These are phyloP conservation scores for Spongia lamella DNA, from an alignment of 37 sponge, comb jelly and placozoan genomes.

Conservation along the genomic window DNA sequence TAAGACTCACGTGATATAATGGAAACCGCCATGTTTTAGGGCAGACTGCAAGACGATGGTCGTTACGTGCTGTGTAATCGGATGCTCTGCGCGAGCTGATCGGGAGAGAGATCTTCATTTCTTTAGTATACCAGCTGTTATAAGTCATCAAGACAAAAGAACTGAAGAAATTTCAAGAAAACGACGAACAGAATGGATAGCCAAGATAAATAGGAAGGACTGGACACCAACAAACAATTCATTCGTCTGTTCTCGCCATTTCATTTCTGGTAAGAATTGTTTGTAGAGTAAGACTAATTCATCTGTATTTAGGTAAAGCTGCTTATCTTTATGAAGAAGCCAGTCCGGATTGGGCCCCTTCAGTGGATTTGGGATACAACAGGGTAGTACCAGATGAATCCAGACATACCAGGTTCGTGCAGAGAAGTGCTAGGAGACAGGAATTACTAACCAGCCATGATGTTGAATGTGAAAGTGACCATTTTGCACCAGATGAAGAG, in stretches of 20 bases:
- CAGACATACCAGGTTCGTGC: neutral
- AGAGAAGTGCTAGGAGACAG: neutral
- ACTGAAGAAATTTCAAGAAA: conserved; percentile 20
- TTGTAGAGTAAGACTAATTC: neutral
- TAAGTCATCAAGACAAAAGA: conserved; percentile 4
- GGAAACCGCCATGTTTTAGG: conserved; percentile 29
- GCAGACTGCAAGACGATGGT: conserved; percentile 10
- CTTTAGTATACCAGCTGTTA: conserved; percentile 30
- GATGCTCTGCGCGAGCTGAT: conserved; percentile 40
- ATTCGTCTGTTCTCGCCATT: conserved; percentile 51
- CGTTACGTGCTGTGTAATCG: conserved; percentile 44
- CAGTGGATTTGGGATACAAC: conserved; percentile 23
- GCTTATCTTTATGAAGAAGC: conserved; percentile 22
- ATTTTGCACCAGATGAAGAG: too few species aligned
- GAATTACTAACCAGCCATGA: neutral
- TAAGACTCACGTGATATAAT: neutral
- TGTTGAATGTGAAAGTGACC: too few species aligned
- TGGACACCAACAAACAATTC: neutral
- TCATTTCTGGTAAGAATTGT: conserved; percentile 15
- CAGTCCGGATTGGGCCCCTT: conserved; percentile 61
- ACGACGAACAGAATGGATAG: conserved; percentile 25
- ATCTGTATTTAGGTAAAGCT: conserved; percentile 32
- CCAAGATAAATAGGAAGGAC: conserved; percentile 30
- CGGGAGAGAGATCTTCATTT: conserved; percentile 41
- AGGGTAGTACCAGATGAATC: neutral